Conservation (phyloP, 2,888 invertebrate genomes). For the Ephialtes manifestator region DNA sequence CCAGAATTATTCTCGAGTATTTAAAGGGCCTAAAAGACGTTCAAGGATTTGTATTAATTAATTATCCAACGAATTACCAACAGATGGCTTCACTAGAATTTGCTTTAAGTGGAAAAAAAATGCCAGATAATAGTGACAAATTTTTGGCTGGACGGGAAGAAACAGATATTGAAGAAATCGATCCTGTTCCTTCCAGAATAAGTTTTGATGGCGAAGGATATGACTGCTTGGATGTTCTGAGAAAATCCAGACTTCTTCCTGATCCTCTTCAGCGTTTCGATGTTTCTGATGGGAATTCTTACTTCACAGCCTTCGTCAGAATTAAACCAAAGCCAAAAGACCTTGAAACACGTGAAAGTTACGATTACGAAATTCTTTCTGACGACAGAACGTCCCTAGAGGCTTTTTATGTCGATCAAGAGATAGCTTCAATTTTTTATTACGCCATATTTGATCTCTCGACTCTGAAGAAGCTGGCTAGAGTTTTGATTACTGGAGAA, state of each 20-base stretch:
- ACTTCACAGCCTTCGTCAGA: slow-evolving; percentile 88
- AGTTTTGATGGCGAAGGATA: slow-evolving; percentile 86
- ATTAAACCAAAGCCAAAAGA: slow-evolving; percentile 76
- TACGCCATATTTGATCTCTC: slow-evolving; percentile 88
- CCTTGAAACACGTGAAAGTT: slow-evolving; percentile 39
- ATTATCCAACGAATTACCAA: slow-evolving; percentile 88
- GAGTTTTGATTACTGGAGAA: slow-evolving; percentile 86
- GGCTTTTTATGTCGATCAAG: slow-evolving; percentile 88
- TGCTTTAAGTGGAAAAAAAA: slow-evolving; percentile 87
- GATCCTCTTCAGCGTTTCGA: slow-evolving; percentile 87
- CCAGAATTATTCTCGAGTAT: slow-evolving; percentile 89
- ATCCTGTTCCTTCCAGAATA: slow-evolving; percentile 70
- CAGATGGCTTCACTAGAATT: slow-evolving; percentile 89
- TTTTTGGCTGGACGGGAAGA: slow-evolving; percentile 68
- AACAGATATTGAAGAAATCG: slow-evolving; percentile 75
- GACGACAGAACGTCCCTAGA: slow-evolving; percentile 87
- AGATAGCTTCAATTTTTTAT: slow-evolving; percentile 88
- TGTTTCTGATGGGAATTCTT: slow-evolving; percentile 80
- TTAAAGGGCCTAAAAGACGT: slow-evolving; percentile 87
- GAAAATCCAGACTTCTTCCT: slow-evolving; percentile 87
- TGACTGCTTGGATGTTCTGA: slow-evolving; percentile 84
- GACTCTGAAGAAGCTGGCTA: slow-evolving; percentile 87
- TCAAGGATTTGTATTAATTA: slow-evolving; percentile 89
- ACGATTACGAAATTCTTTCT: slow-evolving; percentile 65
- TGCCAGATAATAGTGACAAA: slow-evolving; percentile 82